Evolutionary conservation across 2,888 invertebrate species (phyloP).

Genomic region (Antheraea yamamai): DNA sequence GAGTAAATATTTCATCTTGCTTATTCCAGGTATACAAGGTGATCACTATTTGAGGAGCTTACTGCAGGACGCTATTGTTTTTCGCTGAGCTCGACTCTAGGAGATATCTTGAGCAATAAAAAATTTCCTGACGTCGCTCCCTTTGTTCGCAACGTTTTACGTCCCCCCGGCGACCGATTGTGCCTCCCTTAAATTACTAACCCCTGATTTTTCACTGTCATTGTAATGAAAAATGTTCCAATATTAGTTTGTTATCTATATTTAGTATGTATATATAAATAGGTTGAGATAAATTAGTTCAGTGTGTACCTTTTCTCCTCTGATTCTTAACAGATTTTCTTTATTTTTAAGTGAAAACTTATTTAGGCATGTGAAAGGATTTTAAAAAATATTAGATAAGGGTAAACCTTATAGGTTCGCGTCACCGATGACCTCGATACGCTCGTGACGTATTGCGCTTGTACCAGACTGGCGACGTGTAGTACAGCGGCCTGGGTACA

Average conservation of each 20-base stretch:
- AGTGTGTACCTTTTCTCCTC: too few species aligned
- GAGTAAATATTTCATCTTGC: background rate
- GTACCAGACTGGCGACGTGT: too few species aligned
- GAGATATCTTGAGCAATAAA: slow-evolving; percentile 22
- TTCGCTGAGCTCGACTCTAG: slow-evolving; percentile 20
- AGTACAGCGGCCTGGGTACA: too few species aligned
- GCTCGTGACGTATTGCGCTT: too few species aligned
- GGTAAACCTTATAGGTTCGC: too few species aligned
- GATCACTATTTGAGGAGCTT: slow-evolving; percentile 16
- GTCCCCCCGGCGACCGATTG: slow-evolving; percentile 21
- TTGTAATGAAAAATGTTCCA: slow-evolving; percentile 23
- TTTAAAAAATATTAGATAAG: too few species aligned
- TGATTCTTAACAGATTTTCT: too few species aligned
- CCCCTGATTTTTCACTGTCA: slow-evolving; percentile 22
- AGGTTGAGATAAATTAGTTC: too few species aligned
- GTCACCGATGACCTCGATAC: too few species aligned
- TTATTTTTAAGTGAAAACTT: too few species aligned
- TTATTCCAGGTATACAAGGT: slow-evolving; percentile 10
- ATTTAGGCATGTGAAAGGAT: too few species aligned
- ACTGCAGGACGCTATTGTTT: slow-evolving; percentile 19
- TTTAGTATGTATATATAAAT: too few species aligned
- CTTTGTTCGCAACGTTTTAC: slow-evolving; percentile 22
- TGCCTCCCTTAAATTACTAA: slow-evolving; percentile 22
- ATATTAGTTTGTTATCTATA: slow-evolving; percentile 9
- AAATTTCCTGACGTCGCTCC: slow-evolving; percentile 20